phyloP scores from a whole-genome alignment of 2,797 vertebrate species.

The Oreonectes daqikongensis region DNA sequence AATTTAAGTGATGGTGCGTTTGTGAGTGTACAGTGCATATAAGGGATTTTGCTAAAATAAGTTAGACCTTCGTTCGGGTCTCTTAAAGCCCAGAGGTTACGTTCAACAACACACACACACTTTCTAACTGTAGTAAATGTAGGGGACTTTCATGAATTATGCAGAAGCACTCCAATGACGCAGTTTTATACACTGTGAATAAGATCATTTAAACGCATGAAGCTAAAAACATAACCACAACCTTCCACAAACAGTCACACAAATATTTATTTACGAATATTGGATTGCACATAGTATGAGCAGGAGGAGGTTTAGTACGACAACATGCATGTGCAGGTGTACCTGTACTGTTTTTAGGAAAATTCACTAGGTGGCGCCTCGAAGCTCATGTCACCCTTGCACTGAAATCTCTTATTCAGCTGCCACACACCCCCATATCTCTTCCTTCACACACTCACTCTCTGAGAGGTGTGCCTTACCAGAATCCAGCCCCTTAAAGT shows the following conservation, averaged over 20 bases:
- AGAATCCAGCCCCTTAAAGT: slow-evolving; percentile 47
- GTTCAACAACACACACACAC: neutral
- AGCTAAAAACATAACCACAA: neutral
- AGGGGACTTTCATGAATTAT: neutral
- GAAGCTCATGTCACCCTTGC: slow-evolving; percentile 10
- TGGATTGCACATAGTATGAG: too few species aligned
- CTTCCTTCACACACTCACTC: slow-evolving; percentile 1
- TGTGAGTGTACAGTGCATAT: neutral
- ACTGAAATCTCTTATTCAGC: slow-evolving; percentile 36
- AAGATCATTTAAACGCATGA: neutral
- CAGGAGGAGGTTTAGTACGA: neutral
- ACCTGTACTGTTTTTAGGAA: neutral
- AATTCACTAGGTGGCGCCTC: slow-evolving; percentile 35
- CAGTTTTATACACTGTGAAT: neutral
- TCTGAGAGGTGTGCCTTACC: slow-evolving; percentile 38
- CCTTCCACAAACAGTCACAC: too few species aligned
- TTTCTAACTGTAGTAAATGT: neutral
- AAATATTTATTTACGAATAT: too few species aligned
- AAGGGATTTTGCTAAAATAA: neutral
- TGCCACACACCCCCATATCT: slow-evolving; percentile 21
- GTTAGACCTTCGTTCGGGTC: neutral
- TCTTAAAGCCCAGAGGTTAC: slow-evolving; percentile 2
- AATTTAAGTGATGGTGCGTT: neutral
- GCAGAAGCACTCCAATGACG: neutral
- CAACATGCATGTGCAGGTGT: neutral